Percentiles rank a stretch among this genome's conserved stretches.
Conservation (phyloP, 2,797 vertebrate species). For the Aulostomus chinensis region DNA sequence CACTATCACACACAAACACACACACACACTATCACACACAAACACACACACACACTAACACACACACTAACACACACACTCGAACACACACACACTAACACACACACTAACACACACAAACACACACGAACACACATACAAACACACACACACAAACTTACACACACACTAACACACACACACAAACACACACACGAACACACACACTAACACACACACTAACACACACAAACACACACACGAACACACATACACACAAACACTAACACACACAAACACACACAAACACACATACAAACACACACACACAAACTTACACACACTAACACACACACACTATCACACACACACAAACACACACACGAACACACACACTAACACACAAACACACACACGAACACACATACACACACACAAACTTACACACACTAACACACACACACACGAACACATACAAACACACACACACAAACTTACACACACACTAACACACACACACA, state of each 20-base stretch:
- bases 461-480: slow-evolving; percentile 14
- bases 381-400: slow-evolving; percentile 15
- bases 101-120: not conserved
- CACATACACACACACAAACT: slow-evolving; percentile 10
- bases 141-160: too few species aligned
- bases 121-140: slow-evolving; percentile 1
- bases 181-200: slow-evolving; percentile 11
- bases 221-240: slow-evolving; percentile 15
- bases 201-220: slow-evolving; percentile 12
- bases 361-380: slow-evolving; percentile 12
- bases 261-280: slow-evolving; percentile 12
- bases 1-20: not conserved
- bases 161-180: too few species aligned
- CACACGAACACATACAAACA: slow-evolving; percentile 10
- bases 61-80: not conserved
- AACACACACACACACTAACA: not conserved
- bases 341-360: too few species aligned
- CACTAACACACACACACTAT: slow-evolving; percentile 11
- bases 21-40: not conserved
- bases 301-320: slow-evolving; percentile 10
- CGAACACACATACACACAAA: slow-evolving; percentile 9
- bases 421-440: slow-evolving; percentile 10
- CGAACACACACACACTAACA: not conserved
- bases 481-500: slow-evolving; percentile 10
- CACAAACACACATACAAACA: slow-evolving; percentile 12